Conservation (phyloP, 2,797 vertebrate species). For the Cygnus olor region DNA sequence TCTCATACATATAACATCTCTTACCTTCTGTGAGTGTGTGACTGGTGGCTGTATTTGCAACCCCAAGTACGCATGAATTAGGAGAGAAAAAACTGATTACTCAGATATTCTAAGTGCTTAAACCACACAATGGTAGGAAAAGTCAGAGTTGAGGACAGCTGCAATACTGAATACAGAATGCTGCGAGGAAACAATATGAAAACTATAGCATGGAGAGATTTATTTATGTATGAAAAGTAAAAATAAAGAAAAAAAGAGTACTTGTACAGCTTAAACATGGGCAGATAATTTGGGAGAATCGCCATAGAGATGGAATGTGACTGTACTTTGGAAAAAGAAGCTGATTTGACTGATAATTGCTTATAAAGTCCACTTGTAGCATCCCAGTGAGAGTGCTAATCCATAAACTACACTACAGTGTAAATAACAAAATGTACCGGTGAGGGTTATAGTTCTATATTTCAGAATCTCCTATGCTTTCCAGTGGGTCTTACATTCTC, state of each 20-base stretch:
- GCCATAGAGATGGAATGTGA: background rate
- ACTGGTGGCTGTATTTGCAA: background rate
- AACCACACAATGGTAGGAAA: background rate
- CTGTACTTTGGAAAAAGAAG: background rate
- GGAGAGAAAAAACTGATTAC: background rate
- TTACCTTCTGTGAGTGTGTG: background rate
- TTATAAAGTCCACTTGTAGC: background rate
- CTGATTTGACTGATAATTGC: background rate
- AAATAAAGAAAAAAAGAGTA: background rate
- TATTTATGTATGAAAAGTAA: background rate
- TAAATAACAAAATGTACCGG: background rate
- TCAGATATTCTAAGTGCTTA: background rate
- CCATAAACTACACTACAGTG: background rate
- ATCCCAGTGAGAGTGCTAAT: background rate
- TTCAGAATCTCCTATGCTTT: background rate
- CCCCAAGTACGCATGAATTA: background rate
- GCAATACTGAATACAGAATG: background rate
- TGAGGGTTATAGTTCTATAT: background rate
- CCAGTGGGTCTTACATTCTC: background rate
- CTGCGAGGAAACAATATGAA: background rate
- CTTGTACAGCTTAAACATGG: background rate
- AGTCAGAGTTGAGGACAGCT: background rate
- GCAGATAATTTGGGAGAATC: background rate
- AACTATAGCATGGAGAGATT: background rate
- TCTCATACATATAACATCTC: background rate